Evolutionary conservation across 2,888 invertebrate genomes (phyloP).

Genomic region (Cheilosia urbana): DNA sequence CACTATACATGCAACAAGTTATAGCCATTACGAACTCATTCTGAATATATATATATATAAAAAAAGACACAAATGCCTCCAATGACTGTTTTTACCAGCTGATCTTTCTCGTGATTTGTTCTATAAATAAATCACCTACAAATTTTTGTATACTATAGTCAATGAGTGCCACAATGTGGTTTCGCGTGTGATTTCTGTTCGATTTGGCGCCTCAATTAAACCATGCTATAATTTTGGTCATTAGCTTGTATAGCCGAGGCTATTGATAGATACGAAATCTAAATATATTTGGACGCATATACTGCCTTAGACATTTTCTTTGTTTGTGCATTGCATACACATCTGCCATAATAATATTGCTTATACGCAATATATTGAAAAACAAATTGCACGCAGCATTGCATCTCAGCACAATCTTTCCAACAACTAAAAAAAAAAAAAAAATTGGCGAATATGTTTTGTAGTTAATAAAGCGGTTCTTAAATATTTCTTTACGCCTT

Average conservation of each 20-base stretch:
- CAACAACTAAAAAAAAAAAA: no score
- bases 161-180: conserved; percentile 34
- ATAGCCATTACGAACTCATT: conserved; percentile 20
- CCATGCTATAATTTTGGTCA: background rate
- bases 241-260: background rate
- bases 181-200: conserved; percentile 26
- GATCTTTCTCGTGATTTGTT: conserved; percentile 40
- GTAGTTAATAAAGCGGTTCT: no score
- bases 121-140: conserved; percentile 44
- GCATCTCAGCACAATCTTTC: no score
- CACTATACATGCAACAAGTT: background rate
- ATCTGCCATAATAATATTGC: no score
- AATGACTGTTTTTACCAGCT: conserved; percentile 56
- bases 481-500: no score
- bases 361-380: no score
- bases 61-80: conserved; percentile 30
- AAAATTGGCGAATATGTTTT: no score
- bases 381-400: no score
- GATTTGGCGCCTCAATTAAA: conserved; percentile 14
- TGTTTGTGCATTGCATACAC: no score
- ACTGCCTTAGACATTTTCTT: no score
- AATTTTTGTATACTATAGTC: conserved; percentile 17
- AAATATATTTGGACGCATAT: no score
- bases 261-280: background rate
- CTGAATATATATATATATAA: conserved; percentile 38